Evolutionary conservation across 2,888 invertebrate genomes (phyloP).

Genomic region (Trimorus sp.): DNA sequence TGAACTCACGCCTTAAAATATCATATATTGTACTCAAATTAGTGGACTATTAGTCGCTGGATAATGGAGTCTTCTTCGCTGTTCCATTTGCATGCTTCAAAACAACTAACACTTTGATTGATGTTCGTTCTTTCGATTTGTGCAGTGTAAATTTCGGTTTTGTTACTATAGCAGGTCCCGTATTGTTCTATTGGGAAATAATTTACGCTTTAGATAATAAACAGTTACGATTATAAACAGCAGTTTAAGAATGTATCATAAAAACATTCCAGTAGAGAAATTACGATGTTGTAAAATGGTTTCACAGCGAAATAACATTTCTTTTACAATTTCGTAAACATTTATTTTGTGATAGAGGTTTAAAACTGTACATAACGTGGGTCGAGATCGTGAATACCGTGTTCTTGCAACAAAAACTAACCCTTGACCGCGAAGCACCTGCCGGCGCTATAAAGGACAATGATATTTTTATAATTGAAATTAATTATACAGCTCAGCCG

Average conservation of each 20-base stretch:
- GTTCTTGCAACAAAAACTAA: constrained; percentile 72
- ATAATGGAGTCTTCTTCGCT: constrained; percentile 75
- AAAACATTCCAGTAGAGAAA: no score
- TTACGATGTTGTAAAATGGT: no score
- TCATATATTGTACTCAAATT: constrained; percentile 80
- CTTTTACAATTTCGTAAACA: constrained; percentile 49
- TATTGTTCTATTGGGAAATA: no score
- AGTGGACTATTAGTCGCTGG: constrained; percentile 78
- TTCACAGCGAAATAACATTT: no score
- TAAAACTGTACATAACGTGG: constrained; percentile 59
- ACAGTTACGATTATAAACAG: no score
- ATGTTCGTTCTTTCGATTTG: constrained; percentile 47
- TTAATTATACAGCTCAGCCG: constrained; percentile 76
- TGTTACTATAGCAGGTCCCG: no score
- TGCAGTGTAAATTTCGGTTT: constrained; percentile 10
- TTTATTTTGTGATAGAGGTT: constrained; percentile 50
- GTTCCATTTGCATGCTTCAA: constrained; percentile 52
- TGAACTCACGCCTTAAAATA: constrained; percentile 75
- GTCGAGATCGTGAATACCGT: constrained; percentile 65
- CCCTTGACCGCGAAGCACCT: constrained; percentile 80
- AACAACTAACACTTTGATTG: constrained; percentile 60
- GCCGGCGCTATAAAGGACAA: constrained; percentile 79
- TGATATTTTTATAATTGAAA: constrained; percentile 82
- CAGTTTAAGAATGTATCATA: neutral
- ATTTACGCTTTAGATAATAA: no score